Evolutionary conservation across 2,113 vertebrate species (phyloP).

Genomic region (Ictalurus punctatus): DNA sequence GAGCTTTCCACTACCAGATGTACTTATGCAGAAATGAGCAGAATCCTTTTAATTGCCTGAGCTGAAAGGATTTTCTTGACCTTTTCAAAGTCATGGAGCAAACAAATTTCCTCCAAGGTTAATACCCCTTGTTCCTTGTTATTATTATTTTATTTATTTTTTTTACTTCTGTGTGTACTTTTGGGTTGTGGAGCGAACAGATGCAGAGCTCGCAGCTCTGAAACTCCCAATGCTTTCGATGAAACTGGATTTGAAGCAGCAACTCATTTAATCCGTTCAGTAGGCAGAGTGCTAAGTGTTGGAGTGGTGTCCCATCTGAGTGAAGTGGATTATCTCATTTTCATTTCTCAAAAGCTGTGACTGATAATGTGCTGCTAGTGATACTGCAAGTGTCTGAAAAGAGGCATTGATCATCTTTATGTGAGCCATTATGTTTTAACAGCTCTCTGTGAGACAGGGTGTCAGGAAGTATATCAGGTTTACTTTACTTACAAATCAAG

Average conservation of each 20-base stretch:
- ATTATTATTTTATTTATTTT: constrained; percentile 9
- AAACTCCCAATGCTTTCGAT: constrained; percentile 33
- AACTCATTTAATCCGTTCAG: constrained; percentile 38
- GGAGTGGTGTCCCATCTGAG: constrained; percentile 39
- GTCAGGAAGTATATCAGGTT: background rate
- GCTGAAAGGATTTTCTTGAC: constrained; percentile 67
- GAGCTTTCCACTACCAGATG: constrained; percentile 55
- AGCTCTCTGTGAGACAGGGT: background rate
- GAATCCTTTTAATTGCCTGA: constrained; percentile 68
- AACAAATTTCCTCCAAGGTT: constrained; percentile 63
- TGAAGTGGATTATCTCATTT: constrained; percentile 50
- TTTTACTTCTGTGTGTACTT: constrained; percentile 15
- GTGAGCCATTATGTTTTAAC: constrained; percentile 22
- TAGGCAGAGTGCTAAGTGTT: constrained; percentile 31
- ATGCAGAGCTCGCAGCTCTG: constrained; percentile 37
- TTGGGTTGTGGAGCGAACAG: constrained; percentile 36
- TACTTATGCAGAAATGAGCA: constrained; percentile 54
- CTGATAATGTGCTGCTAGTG: constrained; percentile 29
- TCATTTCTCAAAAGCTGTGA: constrained; percentile 39
- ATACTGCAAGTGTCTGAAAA: constrained; percentile 26
- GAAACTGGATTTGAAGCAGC: constrained; percentile 31
- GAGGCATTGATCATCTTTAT: constrained; percentile 24
- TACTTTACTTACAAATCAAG: background rate
- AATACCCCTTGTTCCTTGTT: constrained; percentile 52
- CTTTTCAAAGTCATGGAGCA: constrained; percentile 71